phyloP scores from a whole-genome alignment of 2,113 vertebrate genomes.

The Lophius piscatorius region DNA sequence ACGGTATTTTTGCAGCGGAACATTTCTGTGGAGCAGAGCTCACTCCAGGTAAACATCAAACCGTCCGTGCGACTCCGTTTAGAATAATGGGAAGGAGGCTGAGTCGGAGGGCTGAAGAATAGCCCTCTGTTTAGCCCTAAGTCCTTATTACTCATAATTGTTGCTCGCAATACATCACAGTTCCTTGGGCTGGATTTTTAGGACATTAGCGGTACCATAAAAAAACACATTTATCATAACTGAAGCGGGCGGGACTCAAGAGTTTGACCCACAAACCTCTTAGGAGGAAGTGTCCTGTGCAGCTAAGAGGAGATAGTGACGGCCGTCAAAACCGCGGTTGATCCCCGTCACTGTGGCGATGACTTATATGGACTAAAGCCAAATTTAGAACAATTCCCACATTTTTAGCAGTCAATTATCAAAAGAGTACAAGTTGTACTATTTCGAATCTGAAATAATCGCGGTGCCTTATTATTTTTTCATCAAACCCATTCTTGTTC shows the following conservation, averaged over 20 bases:
- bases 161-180: slow-evolving; percentile 8
- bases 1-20: slow-evolving; percentile 44
- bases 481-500: too few species aligned
- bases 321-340: not conserved
- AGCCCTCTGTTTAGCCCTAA: slow-evolving; percentile 27
- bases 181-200: slow-evolving; percentile 13
- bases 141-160: slow-evolving; percentile 22
- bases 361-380: too few species aligned
- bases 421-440: too few species aligned
- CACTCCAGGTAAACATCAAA: slow-evolving; percentile 55
- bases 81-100: slow-evolving; percentile 31
- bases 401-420: too few species aligned
- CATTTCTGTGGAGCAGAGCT: slow-evolving; percentile 24
- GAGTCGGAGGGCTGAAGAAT: slow-evolving; percentile 24
- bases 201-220: slow-evolving; percentile 1
- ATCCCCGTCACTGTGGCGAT: too few species aligned
- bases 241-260: slow-evolving; percentile 4
- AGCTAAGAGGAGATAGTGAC: too few species aligned
- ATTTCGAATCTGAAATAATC: too few species aligned
- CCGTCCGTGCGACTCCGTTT: slow-evolving; percentile 30
- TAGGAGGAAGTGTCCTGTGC: not conserved
- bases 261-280: slow-evolving; percentile 8
- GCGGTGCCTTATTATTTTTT: too few species aligned
- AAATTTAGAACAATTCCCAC: too few species aligned
- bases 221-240: slow-evolving; percentile 3